Percentiles rank a stretch among this genome's conserved stretches.
Conservation (phyloP, 2,797 vertebrate species). For the Hyperoplus lanceolatus region DNA sequence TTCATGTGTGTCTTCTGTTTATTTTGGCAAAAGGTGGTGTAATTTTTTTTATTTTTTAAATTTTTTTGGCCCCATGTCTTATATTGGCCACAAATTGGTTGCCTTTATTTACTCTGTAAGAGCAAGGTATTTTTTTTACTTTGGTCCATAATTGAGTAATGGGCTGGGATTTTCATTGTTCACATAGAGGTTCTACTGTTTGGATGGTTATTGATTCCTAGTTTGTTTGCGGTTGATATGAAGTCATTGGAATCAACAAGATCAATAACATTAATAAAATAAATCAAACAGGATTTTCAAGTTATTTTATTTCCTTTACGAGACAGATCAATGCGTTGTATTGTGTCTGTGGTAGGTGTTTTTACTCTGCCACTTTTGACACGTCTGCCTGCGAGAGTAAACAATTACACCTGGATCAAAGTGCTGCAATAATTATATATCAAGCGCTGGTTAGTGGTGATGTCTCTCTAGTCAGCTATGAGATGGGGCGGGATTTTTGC, state of each 20-base stretch:
- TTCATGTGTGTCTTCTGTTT: conserved; percentile 12
- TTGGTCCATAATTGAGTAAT: conserved; percentile 10
- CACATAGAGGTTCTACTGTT: conserved; percentile 22
- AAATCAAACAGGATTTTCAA: conserved; percentile 17
- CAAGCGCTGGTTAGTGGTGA: conserved; percentile 72
- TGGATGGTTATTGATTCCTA: conserved; percentile 58
- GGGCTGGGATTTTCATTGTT: conserved; percentile 3
- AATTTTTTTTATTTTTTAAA: not conserved
- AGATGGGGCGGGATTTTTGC: conserved; percentile 56
- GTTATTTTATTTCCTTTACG: conserved; percentile 37
- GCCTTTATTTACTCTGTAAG: not conserved
- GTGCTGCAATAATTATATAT: conserved; percentile 73
- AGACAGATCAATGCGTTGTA: conserved; percentile 61
- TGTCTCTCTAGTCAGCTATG: conserved; percentile 72
- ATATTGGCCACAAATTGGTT: not conserved
- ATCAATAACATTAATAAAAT: conserved; percentile 30
- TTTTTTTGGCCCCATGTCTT: conserved; percentile 5
- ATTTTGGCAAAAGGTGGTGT: not conserved
- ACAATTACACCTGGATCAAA: conserved; percentile 81
- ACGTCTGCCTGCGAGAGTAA: conserved; percentile 65
- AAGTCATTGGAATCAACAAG: conserved; percentile 40
- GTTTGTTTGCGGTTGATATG: conserved; percentile 42
- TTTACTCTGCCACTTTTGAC: conserved; percentile 39
- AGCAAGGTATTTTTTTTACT: conserved; percentile 28
- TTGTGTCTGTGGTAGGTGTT: conserved; percentile 45